These are phyloP conservation scores for Meteorus colon DNA, from an alignment of 2,888 invertebrate species.

Conservation along the genomic window DNA sequence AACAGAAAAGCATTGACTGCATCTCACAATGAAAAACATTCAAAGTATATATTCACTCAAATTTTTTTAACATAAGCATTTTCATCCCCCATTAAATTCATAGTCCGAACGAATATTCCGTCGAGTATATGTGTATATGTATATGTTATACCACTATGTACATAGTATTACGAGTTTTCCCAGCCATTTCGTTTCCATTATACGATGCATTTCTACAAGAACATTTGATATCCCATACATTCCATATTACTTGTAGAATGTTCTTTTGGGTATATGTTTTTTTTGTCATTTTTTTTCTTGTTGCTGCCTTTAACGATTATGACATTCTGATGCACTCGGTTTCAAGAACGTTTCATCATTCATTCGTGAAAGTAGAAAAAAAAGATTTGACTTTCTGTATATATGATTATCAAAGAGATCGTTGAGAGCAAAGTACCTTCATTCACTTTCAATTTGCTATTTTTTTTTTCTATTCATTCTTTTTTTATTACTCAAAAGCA, in stretches of 20 bases:
- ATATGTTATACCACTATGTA: background rate
- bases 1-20: background rate
- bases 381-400: slow-evolving; percentile 4
- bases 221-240: too few species aligned
- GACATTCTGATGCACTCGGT: slow-evolving; percentile 14
- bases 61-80: background rate
- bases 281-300: background rate
- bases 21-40: background rate
- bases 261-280: background rate
- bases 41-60: background rate
- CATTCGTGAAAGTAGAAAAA: slow-evolving; percentile 4
- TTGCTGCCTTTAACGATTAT: slow-evolving; percentile 16
- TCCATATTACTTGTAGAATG: slow-evolving; percentile 7
- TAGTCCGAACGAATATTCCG: background rate
- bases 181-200: slow-evolving; percentile 9
- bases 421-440: slow-evolving; percentile 21
- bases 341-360: slow-evolving; percentile 26
- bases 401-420: slow-evolving; percentile 5
- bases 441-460: slow-evolving; percentile 5
- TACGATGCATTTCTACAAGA: too few species aligned
- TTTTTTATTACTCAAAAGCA: background rate
- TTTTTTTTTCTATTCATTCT: background rate
- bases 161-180: background rate
- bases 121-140: background rate
- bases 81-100: background rate